Evolutionary conservation across 2,113 vertebrate species (phyloP).

Genomic region (Tachysurus vachellii): DNA sequence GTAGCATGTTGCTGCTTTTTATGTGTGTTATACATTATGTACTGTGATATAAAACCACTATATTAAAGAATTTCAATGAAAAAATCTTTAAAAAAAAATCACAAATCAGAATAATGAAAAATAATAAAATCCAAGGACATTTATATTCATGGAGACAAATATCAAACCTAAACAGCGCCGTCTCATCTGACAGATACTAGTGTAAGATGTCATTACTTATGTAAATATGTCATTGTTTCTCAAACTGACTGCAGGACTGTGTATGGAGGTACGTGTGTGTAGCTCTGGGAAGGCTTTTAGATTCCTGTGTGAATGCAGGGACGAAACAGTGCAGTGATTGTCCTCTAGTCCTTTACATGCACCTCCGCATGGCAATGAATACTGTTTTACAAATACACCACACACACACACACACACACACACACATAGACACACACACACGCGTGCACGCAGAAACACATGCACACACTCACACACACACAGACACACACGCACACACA

Average conservation of each 20-base stretch:
- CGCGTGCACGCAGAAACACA: too few relatives aligned
- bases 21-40: not conserved
- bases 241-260: not conserved
- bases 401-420: constrained; percentile 9
- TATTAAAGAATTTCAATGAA: not conserved
- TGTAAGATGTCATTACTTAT: not conserved
- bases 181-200: not conserved
- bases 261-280: not conserved
- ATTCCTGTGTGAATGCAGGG: constrained; percentile 20
- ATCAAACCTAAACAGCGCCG: not conserved
- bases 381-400: not conserved
- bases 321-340: constrained; percentile 45
- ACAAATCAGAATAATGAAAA: not conserved
- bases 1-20: not conserved
- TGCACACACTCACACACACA: too few relatives aligned
- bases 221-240: not conserved
- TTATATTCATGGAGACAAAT: not conserved
- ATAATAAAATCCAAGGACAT: not conserved
- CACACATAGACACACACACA: not conserved
- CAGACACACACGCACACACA: too few relatives aligned
- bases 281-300: not conserved
- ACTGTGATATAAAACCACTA: not conserved
- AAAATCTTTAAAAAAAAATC: not conserved
- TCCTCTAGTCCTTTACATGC: constrained; percentile 40
- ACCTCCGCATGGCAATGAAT: constrained; percentile 28